Percentiles rank a stretch among this genome's conserved stretches.
These are phyloP conservation scores for Brachymystax lenok DNA, from an alignment of 2,797 vertebrate species.

Conservation along the genomic window DNA sequence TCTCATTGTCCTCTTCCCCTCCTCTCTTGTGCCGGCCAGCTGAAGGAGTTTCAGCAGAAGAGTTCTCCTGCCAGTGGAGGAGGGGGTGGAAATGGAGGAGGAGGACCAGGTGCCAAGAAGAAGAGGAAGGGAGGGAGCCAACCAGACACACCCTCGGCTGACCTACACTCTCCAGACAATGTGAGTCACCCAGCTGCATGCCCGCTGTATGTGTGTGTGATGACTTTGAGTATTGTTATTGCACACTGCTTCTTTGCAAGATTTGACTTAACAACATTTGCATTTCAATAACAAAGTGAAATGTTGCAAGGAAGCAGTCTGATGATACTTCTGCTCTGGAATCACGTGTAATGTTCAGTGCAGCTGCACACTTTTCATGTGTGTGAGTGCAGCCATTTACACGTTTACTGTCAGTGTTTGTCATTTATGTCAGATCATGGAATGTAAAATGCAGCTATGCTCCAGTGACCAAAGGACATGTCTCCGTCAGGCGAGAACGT, in stretches of 20 bases:
- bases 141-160: conserved; percentile 68
- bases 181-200: conserved; percentile 72
- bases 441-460: too few species aligned
- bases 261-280: conserved; percentile 9
- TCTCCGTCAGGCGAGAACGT: too few species aligned
- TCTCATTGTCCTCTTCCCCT: neutral
- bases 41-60: conserved; percentile 94
- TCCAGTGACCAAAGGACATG: too few species aligned
- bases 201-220: neutral
- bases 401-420: too few species aligned
- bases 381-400: neutral
- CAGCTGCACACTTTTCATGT: conserved; percentile 16
- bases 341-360: neutral
- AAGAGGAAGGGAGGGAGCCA: conserved; percentile 85
- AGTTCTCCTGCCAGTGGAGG: conserved; percentile 74
- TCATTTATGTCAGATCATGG: too few species aligned
- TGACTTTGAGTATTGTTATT: neutral
- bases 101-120: conserved; percentile 83
- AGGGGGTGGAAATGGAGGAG: conserved; percentile 79
- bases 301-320: neutral
- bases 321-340: too few species aligned
- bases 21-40: conserved; percentile 65
- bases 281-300: neutral
- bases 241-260: neutral
- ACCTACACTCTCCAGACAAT: conserved; percentile 81